Evolutionary conservation across 2,888 invertebrate species (phyloP).

Genomic region (Lasius fuliginosus): DNA sequence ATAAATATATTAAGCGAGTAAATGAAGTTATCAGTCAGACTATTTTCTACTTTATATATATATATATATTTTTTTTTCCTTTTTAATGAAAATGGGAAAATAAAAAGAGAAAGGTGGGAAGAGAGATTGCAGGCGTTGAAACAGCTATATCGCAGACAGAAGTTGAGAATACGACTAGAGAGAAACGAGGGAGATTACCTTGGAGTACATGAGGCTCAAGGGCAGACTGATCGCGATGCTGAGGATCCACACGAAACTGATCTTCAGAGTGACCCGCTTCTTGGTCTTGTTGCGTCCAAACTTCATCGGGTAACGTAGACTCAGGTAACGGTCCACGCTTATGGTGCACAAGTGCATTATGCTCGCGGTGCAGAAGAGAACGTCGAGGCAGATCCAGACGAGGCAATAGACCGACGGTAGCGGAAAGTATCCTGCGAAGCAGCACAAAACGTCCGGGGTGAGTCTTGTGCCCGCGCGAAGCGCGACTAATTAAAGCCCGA

Average conservation of each 20-base stretch:
- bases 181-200: conserved; percentile 88
- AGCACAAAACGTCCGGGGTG: conserved; percentile 30
- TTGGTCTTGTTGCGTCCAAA: conserved; percentile 96
- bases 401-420: conserved; percentile 95
- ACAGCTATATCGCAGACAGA: not conserved
- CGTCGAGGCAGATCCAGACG: conserved; percentile 98
- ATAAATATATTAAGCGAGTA: not conserved
- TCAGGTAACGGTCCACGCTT: conserved; percentile 97
- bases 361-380: conserved; percentile 98
- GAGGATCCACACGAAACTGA: conserved; percentile 97
- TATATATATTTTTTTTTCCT: too few species aligned
- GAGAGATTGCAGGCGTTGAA: not conserved
- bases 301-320: conserved; percentile 96
- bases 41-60: not conserved
- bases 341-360: conserved; percentile 99
- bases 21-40: not conserved
- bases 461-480: not conserved
- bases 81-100: not conserved
- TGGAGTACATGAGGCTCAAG: conserved; percentile 95
- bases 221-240: conserved; percentile 97
- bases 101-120: not conserved
- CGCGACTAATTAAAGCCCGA: conserved; percentile 46
- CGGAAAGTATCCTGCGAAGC: conserved; percentile 92
- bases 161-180: not conserved
- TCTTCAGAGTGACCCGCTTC: conserved; percentile 94